Evolutionary conservation across 2,113 vertebrate genomes (phyloP).

Genomic region (Climacteris rufus): DNA sequence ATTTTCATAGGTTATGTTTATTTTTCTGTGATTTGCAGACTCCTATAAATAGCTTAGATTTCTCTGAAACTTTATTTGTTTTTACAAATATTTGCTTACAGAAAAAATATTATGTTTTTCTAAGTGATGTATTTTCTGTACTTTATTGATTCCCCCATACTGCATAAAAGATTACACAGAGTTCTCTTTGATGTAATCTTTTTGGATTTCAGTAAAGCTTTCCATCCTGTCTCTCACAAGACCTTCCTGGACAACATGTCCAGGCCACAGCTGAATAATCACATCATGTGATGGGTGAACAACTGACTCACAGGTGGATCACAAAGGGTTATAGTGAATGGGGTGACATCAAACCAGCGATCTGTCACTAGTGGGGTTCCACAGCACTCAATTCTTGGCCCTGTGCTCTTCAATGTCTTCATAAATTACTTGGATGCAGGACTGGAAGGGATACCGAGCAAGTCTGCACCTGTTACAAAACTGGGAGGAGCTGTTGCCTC

Average conservation of each 20-base stretch:
- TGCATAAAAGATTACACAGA: background rate
- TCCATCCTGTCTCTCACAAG: background rate
- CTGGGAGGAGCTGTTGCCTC: background rate
- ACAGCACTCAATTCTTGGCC: background rate
- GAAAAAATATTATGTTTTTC: background rate
- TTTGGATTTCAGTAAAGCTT: background rate
- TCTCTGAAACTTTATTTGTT: background rate
- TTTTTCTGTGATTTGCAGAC: background rate
- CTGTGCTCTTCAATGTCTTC: background rate
- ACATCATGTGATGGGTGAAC: background rate
- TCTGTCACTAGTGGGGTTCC: background rate
- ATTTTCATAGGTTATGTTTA: background rate
- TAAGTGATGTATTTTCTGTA: background rate
- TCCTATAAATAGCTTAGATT: background rate
- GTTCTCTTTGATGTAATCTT: background rate
- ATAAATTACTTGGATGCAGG: background rate
- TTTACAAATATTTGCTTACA: background rate
- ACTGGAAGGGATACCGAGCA: background rate
- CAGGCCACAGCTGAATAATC: background rate
- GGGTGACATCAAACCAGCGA: no score
- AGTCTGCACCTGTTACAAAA: background rate
- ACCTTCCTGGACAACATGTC: background rate
- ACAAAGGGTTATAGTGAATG: background rate
- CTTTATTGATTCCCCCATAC: background rate
- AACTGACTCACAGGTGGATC: rapidly evolving